Conservation (phyloP, 2,888 invertebrate species). For the Theretra japonica region DNA sequence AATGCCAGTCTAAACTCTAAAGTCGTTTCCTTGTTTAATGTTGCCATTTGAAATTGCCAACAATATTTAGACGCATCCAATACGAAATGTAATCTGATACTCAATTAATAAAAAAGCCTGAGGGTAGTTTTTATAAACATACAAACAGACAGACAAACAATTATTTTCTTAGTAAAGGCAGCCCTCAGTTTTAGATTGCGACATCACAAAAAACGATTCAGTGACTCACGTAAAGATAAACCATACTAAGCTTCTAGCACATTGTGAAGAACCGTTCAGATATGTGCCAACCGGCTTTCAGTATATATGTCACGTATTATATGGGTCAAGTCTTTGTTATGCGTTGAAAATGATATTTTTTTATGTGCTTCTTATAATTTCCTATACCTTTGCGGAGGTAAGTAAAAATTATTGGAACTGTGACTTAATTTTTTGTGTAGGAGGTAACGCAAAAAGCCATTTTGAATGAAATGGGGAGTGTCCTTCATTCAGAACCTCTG, state of each 20-base stretch:
- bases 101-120: too few species aligned
- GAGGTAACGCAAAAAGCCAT: too few species aligned
- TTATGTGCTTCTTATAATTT: slow-evolving; percentile 22
- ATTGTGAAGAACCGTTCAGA: slow-evolving; percentile 6
- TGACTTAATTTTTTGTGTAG: too few species aligned
- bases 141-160: neutral
- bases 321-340: slow-evolving; percentile 28
- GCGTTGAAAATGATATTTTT: slow-evolving; percentile 30
- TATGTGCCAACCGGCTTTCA: slow-evolving; percentile 14
- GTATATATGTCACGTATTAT: slow-evolving; percentile 39
- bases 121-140: neutral
- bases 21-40: too few species aligned
- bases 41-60: neutral
- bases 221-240: slow-evolving; percentile 15
- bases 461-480: too few species aligned
- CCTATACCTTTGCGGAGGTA: slow-evolving; percentile 20
- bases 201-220: neutral
- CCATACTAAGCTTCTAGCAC: neutral
- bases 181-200: neutral
- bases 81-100: neutral
- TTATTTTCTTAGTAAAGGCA: neutral
- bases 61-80: neutral
- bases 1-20: too few species aligned
- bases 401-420: neutral
- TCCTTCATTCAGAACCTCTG: too few species aligned